Evolutionary conservation across 1,140 invertebrate species (phyloP).

Genomic region (Drosophila mojavensis): DNA sequence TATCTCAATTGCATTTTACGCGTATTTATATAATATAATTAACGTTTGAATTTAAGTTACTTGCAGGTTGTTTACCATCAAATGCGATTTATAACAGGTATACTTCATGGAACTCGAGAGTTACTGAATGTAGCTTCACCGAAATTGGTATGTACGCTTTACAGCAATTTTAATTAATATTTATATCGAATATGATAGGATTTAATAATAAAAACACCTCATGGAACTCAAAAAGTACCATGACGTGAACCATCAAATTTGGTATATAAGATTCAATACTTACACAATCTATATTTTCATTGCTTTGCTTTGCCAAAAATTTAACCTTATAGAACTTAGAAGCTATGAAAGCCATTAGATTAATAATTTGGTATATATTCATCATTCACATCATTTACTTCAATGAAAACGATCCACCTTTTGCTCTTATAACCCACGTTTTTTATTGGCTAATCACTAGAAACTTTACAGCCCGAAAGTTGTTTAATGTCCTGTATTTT

Average conservation of each 20-base stretch:
- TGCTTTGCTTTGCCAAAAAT: not conserved
- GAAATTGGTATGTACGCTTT: not conserved
- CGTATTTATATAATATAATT: slow-evolving; percentile 19
- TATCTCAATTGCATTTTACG: slow-evolving; percentile 21
- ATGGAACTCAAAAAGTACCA: not conserved
- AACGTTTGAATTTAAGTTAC: not conserved
- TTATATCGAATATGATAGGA: too few relatives aligned
- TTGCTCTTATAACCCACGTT: not conserved
- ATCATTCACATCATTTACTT: not conserved
- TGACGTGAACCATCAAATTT: not conserved
- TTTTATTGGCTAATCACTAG: not conserved
- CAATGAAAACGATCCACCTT: not conserved
- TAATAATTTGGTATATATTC: too few relatives aligned
- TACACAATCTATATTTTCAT: not conserved
- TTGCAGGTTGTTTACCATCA: not conserved
- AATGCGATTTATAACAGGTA: not conserved
- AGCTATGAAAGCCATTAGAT: not conserved
- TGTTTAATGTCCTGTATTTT: slow-evolving; percentile 47
- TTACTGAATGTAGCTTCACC: not conserved
- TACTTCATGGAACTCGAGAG: not conserved
- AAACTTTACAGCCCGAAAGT: slow-evolving; percentile 40
- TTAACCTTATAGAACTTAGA: not conserved
- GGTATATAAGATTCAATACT: not conserved
- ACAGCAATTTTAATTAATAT: not conserved
- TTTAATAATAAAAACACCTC: not conserved